Conservation (phyloP, 2,113 vertebrate species). For the Protobothrops mucrosquamatus region DNA sequence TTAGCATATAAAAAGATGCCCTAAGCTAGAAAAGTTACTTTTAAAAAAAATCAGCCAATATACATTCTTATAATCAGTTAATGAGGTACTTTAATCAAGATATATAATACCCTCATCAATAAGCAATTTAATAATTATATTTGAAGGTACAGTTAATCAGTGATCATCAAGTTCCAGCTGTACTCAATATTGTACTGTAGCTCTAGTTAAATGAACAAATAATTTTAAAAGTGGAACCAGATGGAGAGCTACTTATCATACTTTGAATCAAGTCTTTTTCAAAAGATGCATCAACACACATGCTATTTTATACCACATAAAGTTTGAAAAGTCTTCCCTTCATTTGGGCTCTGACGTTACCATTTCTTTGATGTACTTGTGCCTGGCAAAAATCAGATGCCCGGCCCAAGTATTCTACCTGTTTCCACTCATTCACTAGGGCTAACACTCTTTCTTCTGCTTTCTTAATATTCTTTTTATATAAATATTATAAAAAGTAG, state of each 20-base stretch:
- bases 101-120: neutral
- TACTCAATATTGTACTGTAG: neutral
- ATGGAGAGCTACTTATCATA: neutral
- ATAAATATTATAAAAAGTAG: neutral
- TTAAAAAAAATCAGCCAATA: neutral
- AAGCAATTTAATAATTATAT: neutral
- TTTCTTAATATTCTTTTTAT: neutral
- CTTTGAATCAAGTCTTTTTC: neutral
- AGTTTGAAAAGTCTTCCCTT: neutral
- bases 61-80: neutral
- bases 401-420: neutral
- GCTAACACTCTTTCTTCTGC: neutral
- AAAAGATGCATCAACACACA: neutral
- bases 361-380: neutral
- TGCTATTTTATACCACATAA: neutral
- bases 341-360: neutral
- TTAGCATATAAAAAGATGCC: neutral
- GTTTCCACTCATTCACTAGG: neutral
- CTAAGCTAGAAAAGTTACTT: neutral
- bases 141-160: neutral
- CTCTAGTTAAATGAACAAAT: neutral
- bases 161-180: neutral
- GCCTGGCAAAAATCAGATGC: neutral
- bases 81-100: neutral
- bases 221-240: neutral